phyloP scores from a whole-genome alignment of 1,140 invertebrate species.

The Macrocentrus cingulum region DNA sequence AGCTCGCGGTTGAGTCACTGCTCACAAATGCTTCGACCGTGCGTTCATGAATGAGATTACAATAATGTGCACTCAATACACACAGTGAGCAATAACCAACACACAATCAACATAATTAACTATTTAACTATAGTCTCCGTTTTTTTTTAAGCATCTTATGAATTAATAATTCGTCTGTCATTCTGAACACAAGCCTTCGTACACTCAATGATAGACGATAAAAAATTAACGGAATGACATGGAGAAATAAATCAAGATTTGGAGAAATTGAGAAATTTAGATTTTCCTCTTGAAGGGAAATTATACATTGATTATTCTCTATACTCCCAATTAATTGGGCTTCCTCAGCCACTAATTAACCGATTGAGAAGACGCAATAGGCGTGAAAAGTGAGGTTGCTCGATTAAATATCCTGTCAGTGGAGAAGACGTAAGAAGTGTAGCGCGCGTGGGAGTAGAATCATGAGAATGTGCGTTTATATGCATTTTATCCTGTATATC shows the following conservation, averaged over 20 bases:
- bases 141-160: constrained; percentile 3
- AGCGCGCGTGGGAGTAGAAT: constrained; percentile 12
- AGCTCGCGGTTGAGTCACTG: constrained; percentile 34
- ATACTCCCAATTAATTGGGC: no score
- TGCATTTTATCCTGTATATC: constrained; percentile 2
- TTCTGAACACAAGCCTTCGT: no score
- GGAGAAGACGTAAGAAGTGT: constrained; percentile 12
- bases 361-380: no score
- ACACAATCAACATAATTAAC: constrained; percentile 1
- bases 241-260: no score
- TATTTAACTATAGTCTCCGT: constrained; percentile 2
- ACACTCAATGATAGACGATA: no score
- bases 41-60: constrained; percentile 37
- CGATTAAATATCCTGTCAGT: constrained; percentile 14
- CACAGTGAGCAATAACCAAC: constrained; percentile 1
- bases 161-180: no score
- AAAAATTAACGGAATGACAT: no score
- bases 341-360: no score
- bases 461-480: constrained; percentile 12
- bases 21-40: constrained; percentile 39
- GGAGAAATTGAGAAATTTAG: no score
- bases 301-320: no score
- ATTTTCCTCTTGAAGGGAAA: no score
- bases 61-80: constrained; percentile 21
- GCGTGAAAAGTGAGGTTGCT: neutral